Base-by-base conservation (phyloP, 2,797 vertebrate genomes). In the Hylomyscus alleni region DNA sequence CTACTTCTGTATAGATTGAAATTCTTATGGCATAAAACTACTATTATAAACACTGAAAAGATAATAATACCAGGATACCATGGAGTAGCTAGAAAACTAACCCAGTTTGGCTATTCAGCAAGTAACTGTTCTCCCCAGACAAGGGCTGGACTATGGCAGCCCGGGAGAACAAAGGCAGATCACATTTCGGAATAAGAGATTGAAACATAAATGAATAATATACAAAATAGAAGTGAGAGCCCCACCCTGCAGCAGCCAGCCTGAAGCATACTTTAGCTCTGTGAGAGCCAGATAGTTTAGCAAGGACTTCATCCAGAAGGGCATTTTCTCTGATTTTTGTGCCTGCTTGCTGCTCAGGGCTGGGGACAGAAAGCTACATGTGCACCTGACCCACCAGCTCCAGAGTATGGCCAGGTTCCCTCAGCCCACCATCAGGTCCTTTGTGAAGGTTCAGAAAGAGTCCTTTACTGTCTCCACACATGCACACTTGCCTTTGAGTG, bases 81-180 rank as follows among this genome's bases (percentile, higher is more conserved):
- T 24, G 56, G 7, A 50, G 81, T 60, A 89, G 54, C 24, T 65
- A n/a, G 50, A 90, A 80, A 95, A 52, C 3, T 14, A 92, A 75
- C 37, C 13, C 10, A 54, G 19, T 22, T 50, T 44, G 76, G 80
- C 31, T 31, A 22, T 56, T 60, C 73, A 60, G 76, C 69, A 94
- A 69, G 22, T 22, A 83, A 73, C 6, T 44, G 44, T 47, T 85
- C 58, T 89, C 58, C 7, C 1, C 8, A 12, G 65, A 22, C 31
- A 80, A 90, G 6, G 20, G 14, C 34, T 78, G 34, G 19, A 75
- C 76, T 84, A 0, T 47, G 50, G 34, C 40, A 80, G 37, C 40
- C 34, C 37, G 86, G 40, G 52, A n/a, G 2, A 40, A 37, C 22
- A 69, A 85, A 77, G 86, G 69, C 31, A 75, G 85, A 65, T 60